Evolutionary conservation across 2,113 vertebrate genomes (phyloP), one percentile per base, ranked within the genome.

Genomic region (Dascyllus trimaculatus): DNA sequence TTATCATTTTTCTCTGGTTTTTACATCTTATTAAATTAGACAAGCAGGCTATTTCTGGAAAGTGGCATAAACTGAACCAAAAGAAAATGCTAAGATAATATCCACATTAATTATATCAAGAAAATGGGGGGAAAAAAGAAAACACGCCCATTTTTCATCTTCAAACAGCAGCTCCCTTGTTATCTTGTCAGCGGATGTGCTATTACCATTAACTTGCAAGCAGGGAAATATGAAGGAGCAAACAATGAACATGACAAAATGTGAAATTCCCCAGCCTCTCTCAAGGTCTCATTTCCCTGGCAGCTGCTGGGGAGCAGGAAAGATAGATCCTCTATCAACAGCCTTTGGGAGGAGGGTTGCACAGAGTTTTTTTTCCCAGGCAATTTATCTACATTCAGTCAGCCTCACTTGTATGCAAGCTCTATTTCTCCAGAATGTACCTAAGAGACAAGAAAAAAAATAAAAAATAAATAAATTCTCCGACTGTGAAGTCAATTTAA

Each of bases 181-280:
- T 89, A 81, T 93, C 75, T 78, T 83, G 80, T 88, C 89, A 83
- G 81, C 35, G 49, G 76, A 80, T 77, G 67, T 62, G 58, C 82
- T 85, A 84, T 92, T 75, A 59, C 75, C 83, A 83, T 84, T 81
- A 82, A 80, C 81, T 84, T 71, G 57, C 78, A 78, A 54, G 4
- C 57, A 60, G 81, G 87, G 62, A 84, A 89, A 88, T 78, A 43
- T 87, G 66, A 75, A 77, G 70, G 52, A 74, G 82, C 75, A 87
- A 92, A 92, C 89, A 90, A 85, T 87, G 88, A 90, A 90, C 82
- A 81, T 91, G 92, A 94, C 88, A 92, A 87, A 94, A 84, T 83
- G 78, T 73, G 71, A 85, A 82, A 91, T 75, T 89, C 81, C 79
- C 86, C 78, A 61, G 74, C 22, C 67, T 58, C 66, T 83, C 81